Conservation (phyloP, 2,797 vertebrate genomes). For the Orientallactaga sibirica region DNA sequence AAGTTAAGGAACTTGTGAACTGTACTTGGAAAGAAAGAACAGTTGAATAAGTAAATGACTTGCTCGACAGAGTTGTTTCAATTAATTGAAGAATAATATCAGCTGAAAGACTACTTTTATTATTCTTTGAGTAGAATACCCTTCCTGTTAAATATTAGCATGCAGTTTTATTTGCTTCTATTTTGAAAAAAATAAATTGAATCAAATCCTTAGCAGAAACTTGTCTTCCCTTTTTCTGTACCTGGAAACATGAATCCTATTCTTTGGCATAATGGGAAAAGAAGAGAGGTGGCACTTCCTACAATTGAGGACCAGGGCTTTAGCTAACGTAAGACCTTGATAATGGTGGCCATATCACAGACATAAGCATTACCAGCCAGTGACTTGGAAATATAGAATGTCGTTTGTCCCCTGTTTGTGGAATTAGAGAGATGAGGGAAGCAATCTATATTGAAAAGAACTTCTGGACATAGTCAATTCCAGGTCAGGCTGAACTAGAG, state of each 20-base stretch:
- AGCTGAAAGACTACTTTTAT: neutral
- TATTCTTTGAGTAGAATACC: neutral
- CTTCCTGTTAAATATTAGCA: slow-evolving; percentile 28
- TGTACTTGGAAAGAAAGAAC: slow-evolving; percentile 1
- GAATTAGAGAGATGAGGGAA: slow-evolving; percentile 21
- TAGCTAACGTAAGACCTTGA: neutral
- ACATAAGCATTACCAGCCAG: neutral
- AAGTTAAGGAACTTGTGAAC: slow-evolving; percentile 20
- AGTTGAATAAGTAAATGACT: slow-evolving; percentile 12
- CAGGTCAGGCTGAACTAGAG: too few species aligned
- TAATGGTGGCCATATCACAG: neutral
- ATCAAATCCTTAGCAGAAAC: neutral
- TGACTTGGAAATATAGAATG: slow-evolving; percentile 34
- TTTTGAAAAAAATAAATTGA: slow-evolving; percentile 43
- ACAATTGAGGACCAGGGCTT: neutral
- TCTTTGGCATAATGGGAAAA: slow-evolving; percentile 8
- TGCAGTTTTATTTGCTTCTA: slow-evolving; percentile 25
- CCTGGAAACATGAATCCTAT: neutral
- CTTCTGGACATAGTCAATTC: neutral
- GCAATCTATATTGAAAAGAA: neutral
- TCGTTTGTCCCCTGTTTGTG: neutral
- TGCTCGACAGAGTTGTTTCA: slow-evolving; percentile 15
- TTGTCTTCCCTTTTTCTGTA: slow-evolving; percentile 42
- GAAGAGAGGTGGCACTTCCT: neutral
- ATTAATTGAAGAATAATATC: slow-evolving; percentile 7